These are phyloP conservation scores for Anarrhichthys ocellatus DNA, from an alignment of 2,113 vertebrate species.

Conservation along the genomic window DNA sequence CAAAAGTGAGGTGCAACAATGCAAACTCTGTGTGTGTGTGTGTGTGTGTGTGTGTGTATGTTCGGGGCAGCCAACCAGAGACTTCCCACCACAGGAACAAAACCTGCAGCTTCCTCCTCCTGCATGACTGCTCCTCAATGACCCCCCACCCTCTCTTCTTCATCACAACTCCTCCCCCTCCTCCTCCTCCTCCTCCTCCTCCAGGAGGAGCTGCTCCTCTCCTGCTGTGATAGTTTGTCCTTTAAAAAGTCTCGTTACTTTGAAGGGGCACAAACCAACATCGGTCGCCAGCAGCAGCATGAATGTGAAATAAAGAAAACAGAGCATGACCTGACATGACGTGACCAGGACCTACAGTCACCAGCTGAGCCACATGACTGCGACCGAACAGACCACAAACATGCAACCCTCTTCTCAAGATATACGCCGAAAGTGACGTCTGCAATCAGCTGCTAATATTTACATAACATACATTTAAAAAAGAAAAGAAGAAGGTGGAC, in stretches of 20 bases:
- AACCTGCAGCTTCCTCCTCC: conserved; percentile 76
- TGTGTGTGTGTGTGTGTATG: conserved; percentile 39
- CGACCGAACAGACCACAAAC: neutral
- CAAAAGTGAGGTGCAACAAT: conserved; percentile 64
- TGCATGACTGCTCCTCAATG: conserved; percentile 79
- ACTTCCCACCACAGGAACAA: conserved; percentile 79
- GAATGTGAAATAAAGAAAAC: neutral
- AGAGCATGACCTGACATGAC: too few species aligned
- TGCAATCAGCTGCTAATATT: neutral
- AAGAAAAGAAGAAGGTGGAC: neutral
- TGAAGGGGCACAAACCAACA: neutral
- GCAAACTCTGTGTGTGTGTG: conserved; percentile 38
- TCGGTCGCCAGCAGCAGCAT: neutral
- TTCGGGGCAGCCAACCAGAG: conserved; percentile 75
- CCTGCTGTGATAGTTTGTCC: conserved; percentile 64
- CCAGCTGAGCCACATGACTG: neutral
- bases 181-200: conserved; percentile 48
- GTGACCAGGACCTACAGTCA: conserved; percentile 6
- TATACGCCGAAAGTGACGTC: too few species aligned
- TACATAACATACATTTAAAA: neutral
- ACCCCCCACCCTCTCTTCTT: conserved; percentile 31
- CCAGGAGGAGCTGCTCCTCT: conserved; percentile 53
- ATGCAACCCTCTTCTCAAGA: neutral
- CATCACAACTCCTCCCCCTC: conserved; percentile 24
- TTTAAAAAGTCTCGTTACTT: conserved; percentile 35